phyloP scores from a whole-genome alignment of 2,888 invertebrate genomes.

The Papilio demoleus region DNA sequence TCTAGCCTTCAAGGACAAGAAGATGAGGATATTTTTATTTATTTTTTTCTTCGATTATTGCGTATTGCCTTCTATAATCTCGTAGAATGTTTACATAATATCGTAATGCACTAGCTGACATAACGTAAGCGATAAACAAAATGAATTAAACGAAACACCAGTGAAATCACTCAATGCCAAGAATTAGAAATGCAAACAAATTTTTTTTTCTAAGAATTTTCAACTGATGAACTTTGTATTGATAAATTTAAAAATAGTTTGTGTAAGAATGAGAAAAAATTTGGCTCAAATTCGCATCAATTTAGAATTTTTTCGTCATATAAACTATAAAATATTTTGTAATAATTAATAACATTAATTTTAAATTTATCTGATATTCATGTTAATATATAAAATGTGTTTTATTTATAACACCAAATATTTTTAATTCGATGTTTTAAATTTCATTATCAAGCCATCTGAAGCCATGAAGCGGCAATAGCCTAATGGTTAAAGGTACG shows the following conservation, averaged over 20 bases:
- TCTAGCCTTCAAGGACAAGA: too few relatives aligned
- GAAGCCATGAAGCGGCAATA: too few relatives aligned
- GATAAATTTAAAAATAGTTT: not conserved
- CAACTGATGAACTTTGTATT: not conserved
- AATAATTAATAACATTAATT: too few relatives aligned
- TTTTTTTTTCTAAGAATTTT: not conserved
- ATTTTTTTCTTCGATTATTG: conserved; percentile 2
- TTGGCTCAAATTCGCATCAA: not conserved
- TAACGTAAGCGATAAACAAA: conserved; percentile 12
- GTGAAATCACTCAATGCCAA: conserved; percentile 4
- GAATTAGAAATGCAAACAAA: not conserved
- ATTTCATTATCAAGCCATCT: too few relatives aligned
- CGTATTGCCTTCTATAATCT: not conserved
- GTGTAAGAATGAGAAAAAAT: too few relatives aligned
- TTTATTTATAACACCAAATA: too few relatives aligned
- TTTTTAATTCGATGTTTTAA: too few relatives aligned
- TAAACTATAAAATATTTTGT: too few relatives aligned
- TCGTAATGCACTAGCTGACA: conserved; percentile 15
- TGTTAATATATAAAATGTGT: too few relatives aligned
- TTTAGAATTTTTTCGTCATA: not conserved
- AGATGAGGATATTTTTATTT: too few relatives aligned
- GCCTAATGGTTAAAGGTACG: too few relatives aligned
- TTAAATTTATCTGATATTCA: too few relatives aligned
- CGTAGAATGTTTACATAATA: conserved; percentile 21
- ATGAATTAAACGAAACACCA: not conserved